Evolutionary conservation across 2,888 invertebrate species (phyloP).

Genomic region (Chaetogeoica ovagalla): DNA sequence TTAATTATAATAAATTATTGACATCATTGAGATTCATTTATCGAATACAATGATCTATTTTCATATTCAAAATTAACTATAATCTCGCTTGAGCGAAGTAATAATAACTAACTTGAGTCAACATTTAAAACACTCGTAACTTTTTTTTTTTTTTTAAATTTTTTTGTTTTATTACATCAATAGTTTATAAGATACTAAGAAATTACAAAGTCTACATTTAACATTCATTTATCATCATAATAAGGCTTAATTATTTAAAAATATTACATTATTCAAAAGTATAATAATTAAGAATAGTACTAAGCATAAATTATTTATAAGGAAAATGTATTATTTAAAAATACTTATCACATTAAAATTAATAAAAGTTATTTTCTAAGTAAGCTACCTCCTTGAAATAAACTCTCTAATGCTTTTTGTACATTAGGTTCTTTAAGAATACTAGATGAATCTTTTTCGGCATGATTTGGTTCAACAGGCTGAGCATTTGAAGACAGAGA

Average conservation of each 20-base stretch:
- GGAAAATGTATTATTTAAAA: neutral
- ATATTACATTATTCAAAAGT: neutral
- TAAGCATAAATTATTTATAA: conserved; percentile 18
- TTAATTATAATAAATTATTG: too few relatives aligned
- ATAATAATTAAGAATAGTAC: neutral
- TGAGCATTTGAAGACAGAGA: conserved; percentile 58
- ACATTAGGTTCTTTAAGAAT: conserved; percentile 71
- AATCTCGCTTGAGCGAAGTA: too few relatives aligned
- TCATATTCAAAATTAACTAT: too few relatives aligned
- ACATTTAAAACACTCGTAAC: too few relatives aligned
- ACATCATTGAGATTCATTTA: too few relatives aligned
- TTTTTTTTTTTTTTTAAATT: too few relatives aligned
- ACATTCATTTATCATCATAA: neutral
- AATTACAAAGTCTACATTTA: neutral
- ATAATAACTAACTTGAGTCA: too few relatives aligned
- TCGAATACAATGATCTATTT: too few relatives aligned
- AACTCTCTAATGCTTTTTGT: conserved; percentile 76
- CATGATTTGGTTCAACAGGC: conserved; percentile 18
- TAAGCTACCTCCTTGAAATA: conserved; percentile 62
- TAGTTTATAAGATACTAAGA: neutral
- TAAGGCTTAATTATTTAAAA: neutral
- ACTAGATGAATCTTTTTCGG: conserved; percentile 43
- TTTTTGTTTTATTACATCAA: too few relatives aligned
- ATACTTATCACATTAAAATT: neutral
- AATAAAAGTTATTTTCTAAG: conserved; percentile 33